Percentiles rank a stretch among this genome's conserved stretches.
These are phyloP conservation scores for Galerucella pusilla DNA, from an alignment of 2,888 invertebrate species.

Conservation along the genomic window DNA sequence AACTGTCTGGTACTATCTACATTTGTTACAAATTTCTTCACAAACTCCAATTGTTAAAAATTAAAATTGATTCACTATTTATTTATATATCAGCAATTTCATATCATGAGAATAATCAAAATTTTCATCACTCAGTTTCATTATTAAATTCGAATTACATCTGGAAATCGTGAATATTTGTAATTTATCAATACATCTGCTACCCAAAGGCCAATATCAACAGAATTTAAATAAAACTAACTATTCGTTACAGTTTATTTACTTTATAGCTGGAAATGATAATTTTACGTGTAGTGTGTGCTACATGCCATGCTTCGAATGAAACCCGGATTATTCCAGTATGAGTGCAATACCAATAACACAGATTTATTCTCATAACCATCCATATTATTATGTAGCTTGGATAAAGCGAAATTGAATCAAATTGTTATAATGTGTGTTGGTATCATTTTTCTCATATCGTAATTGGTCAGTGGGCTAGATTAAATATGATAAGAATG, in stretches of 20 bases:
- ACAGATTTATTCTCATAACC: constrained; percentile 6
- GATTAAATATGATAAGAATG: too few species aligned
- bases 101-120: background rate
- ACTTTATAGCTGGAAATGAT: constrained; percentile 10
- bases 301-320: constrained; percentile 6
- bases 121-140: background rate
- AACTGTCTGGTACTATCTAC: too few species aligned
- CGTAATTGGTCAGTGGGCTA: too few species aligned
- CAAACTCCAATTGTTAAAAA: too few species aligned
- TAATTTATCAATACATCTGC: background rate
- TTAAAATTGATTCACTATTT: too few species aligned
- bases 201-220: background rate
- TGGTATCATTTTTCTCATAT: background rate
- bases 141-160: background rate
- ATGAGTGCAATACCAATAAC: constrained; percentile 8
- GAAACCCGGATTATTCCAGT: constrained; percentile 11
- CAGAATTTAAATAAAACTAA: background rate
- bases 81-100: too few species aligned
- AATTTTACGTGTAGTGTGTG: constrained; percentile 5
- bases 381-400: background rate
- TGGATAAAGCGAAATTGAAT: constrained; percentile 6
- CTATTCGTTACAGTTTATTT: constrained; percentile 10
- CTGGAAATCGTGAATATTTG: background rate
- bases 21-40: too few species aligned
- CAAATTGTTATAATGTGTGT: constrained; percentile 1